Base-by-base conservation (phyloP, 1,140 invertebrate genomes). In the Heterodera schachtii region DNA sequence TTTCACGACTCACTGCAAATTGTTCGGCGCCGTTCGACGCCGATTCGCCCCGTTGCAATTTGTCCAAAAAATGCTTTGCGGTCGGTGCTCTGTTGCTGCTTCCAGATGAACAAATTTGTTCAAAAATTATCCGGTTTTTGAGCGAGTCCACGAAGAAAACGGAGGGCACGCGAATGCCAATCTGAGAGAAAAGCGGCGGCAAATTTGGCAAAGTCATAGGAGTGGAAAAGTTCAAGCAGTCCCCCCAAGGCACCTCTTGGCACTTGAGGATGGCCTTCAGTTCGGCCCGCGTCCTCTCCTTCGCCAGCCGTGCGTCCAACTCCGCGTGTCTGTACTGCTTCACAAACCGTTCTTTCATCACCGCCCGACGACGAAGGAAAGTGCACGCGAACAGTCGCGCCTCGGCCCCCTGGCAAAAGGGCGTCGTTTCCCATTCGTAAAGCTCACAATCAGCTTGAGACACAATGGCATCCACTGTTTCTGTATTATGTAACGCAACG, bases 281-380 rank as follows among this genome's bases (percentile, higher is more conserved):
- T 93, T 99, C 97, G 13, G 93, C 94, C 91, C 94, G 95, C 75
- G 95, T 94, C 86, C 97, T 91, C 87, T 97, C 95, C 90, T 94
- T 94, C 3, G 95, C 96, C 46, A 99, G 91, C 75, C 92, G 91
- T 43, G 91, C 90, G 90, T 99, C 96, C 52, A 99, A 91, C 52
- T 93, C 93, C 4, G 93, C 92, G 90, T 97, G 95, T 57, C 97
- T 92, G 87, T 99, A 99, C 73, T 93, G 94, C 91, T 98, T 99
- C 13, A 92, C 87, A 90, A 98, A 98, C 83, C 97, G 92, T 90
- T 98, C 95, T 90, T 99, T 99, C 0, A 96, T 91, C 79, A 98
- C 91, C 9, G 93, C 93, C 44, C 92, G 90, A 90, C 92, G 93
- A n/a, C 94, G 95, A 60, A 95, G 92, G 91, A 94, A 98, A 41